Base-by-base conservation (phyloP, 1,140 invertebrate species). In the Dufourea novaeangliae region DNA sequence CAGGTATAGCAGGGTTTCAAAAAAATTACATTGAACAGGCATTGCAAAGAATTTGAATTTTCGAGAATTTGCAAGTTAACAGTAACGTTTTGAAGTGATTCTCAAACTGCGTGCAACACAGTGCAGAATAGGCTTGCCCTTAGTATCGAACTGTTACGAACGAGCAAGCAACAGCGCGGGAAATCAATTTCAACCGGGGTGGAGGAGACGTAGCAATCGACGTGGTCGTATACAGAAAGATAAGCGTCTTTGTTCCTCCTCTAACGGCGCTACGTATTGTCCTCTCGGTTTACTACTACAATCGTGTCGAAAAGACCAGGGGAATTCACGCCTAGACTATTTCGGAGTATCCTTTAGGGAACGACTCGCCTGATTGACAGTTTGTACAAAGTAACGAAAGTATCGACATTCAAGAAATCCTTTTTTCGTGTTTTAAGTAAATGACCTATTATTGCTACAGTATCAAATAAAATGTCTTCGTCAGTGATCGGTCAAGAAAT, bases 201-300 rank as follows among this genome's bases (percentile, higher is more conserved):
- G n/a, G 67, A 67, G 41, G 50, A 77, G 64, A 20, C 64, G 37
- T 50, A n/a, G 50, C 54, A 29, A 50, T 41, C 29, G 25, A 37
- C 66, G 34, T 64, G 4, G 54, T 17, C 37, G 71, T 41, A 64
- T 39, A 29, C 61, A 69, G 75, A 81, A 76, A 84, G 83, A 85
- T 84, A 84, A 85, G 75, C 66, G 69, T 71, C 75, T 82, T 87
- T 86, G 85, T 87, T n/a, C 73, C 67, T 54, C 59, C 41, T 64
- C 54, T 66, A 71, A 59, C 70, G 63, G 61, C 56, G 62, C 50
- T 52, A 41, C 64, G 64, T 69, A 85, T 85, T 84, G 84, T 86
- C 63, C 76, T 57, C 29, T 59, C 29, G 46, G 37, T 22, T 72
- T 64, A 61, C 27, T 64, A 61, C 27, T 34, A 14, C 22, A 8